Evolutionary conservation across 2,888 invertebrate genomes (phyloP), one percentile per base, ranked within the genome.

Genomic region (Amiota communis): DNA sequence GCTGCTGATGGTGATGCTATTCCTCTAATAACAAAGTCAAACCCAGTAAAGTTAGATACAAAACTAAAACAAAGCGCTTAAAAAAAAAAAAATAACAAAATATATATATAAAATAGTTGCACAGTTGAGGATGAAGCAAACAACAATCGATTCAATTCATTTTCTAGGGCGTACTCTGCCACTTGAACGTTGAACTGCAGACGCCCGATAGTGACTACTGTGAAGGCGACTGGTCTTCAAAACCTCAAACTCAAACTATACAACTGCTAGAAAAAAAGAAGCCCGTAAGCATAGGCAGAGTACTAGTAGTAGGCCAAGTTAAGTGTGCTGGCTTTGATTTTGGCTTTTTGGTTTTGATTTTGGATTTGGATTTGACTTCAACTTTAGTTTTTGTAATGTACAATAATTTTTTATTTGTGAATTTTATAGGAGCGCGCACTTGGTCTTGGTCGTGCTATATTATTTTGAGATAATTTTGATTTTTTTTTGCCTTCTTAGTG

Each of bases 171-270:
- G 88, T 87, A 85, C 85, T 84, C 80, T 85, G 87, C 88, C 87
- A 88, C 87, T 87, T 87, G 88, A 87, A 87, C 87, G 87, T 87
- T 87, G 87, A 87, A 87, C 87, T 86, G 88, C 88, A 87, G 87
- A 88, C 87, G 87, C 88, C 87, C 87, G 87, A 85, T 85, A 82
- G 83, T 87, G 87, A 87, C 87, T 87, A 88, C 88, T 83, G 86
- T 86, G 80, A 83, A 80, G 81, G 80, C 84, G 79, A 81, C 77
- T 78, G 80, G 80, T 80, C 78, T 77, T 76, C 78, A 75, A 76
- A 36, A 36, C 36, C 36, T 36, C 36, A 36, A 6, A 36, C 36
- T 36, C 36, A 36, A 36, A 6, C 36, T 36, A 36, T 6, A 36
- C n/a, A n/a, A n/a, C 2, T 36, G 36, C 36, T 36, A 36, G 36